Base-by-base conservation (phyloP, 2,888 invertebrate genomes). In the Macrophya annulata region DNA sequence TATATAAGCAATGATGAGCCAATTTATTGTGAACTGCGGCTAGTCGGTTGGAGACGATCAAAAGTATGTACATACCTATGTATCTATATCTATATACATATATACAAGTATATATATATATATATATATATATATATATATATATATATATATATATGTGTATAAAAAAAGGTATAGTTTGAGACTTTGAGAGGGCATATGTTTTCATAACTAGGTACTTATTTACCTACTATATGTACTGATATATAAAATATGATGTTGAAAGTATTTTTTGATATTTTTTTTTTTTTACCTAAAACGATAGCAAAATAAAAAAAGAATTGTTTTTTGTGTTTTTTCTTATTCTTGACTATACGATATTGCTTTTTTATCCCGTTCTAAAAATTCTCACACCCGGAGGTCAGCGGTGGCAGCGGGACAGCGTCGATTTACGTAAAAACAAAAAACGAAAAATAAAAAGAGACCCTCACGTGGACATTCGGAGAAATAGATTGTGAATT, bases 1-100 rank as follows among this genome's bases (percentile, higher is more conserved):
- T 25, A 4, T 48, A 43, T 37, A 43, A 25, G 81, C 62, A 62
- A 62, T 59, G 81, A 81, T 81, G 81, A 81, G 81, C 81, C 81
- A 81, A 81, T 81, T 81, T 81, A 62, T 81, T 81, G 62, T 62
- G 21, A n/a, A 55, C 55, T 55, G 15, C 0, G 71, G 71, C 1
- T 31, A 1, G 48, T 48, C 45, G 48, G 6, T 25, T 12, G 45
- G n/a, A 79, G 51, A 55, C 21, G 37, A 17, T 25, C 31, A 31
- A 31, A 31, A 31, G 31, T 31, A 31, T 31, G 3, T 31, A 31
- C 31, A 31, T 31, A 31, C 3, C 31, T 3, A 31, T 31, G 31
- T 31, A 31, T 3, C 31, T 31, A 31, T 31, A 31, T 31, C 31
- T 3, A 31, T 3, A 31, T 31, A 21, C 74, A n/a, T 74, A 74